Evolutionary conservation across 2,888 invertebrate species (phyloP).

Genomic region (Parascotia fuliginaria): DNA sequence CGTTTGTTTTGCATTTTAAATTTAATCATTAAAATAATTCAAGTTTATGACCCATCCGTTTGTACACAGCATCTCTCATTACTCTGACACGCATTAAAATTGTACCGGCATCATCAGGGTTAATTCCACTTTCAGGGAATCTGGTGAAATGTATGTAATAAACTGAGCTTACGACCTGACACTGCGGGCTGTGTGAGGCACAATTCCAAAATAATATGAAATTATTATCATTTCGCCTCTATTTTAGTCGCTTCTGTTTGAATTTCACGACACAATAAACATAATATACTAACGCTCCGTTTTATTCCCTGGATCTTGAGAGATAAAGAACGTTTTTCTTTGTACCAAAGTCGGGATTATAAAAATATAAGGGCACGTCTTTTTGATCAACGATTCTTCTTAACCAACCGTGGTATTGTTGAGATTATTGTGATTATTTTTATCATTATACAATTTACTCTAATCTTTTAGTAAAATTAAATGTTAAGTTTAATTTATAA

Average conservation of each 20-base stretch:
- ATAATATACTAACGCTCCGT: conserved; percentile 3
- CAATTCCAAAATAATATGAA: conserved; percentile 51
- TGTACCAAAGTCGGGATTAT: conserved; percentile 22
- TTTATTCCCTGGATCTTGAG: conserved; percentile 12
- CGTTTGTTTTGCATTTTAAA: conserved; percentile 2
- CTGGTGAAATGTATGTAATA: conserved; percentile 49
- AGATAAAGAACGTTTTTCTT: conserved; percentile 14
- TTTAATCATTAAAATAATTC: conserved; percentile 27
- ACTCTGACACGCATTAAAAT: conserved; percentile 32
- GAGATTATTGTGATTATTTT: conserved; percentile 26
- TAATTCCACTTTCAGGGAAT: conserved; percentile 44
- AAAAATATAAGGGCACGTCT: conserved; percentile 30
- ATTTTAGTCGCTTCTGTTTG: conserved; percentile 35
- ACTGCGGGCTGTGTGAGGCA: conserved; percentile 36
- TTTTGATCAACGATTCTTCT: conserved; percentile 40
- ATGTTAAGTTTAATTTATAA: neutral
- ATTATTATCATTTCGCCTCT: conserved; percentile 46
- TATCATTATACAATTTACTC: conserved; percentile 22
- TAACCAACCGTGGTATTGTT: conserved; percentile 34
- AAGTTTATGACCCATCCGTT: conserved; percentile 17
- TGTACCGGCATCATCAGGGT: conserved; percentile 37
- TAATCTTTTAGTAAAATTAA: conserved; percentile 1
- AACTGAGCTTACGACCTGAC: conserved; percentile 44
- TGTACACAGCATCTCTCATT: conserved; percentile 27
- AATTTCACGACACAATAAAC: conserved; percentile 44